Conservation (phyloP, 2,888 invertebrate genomes). For the Lucinisca nassula region DNA sequence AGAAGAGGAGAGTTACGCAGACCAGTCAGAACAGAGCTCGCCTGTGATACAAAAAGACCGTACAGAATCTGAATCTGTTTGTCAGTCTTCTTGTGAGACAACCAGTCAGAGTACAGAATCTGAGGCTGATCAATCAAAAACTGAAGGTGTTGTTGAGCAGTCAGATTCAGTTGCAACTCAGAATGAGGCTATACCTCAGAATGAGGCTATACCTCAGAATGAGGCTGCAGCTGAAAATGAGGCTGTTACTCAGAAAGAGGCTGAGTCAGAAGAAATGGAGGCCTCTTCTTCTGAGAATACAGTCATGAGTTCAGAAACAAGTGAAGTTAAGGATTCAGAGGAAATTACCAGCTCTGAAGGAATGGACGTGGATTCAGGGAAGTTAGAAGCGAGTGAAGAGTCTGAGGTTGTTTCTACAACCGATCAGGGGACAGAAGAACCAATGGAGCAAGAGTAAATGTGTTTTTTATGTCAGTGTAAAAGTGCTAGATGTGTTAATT, state of each 20-base stretch:
- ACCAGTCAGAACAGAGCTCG: background rate
- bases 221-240: background rate
- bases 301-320: background rate
- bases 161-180: background rate
- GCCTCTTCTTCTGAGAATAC: background rate
- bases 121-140: background rate
- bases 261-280: slow-evolving; percentile 19
- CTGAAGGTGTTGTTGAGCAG: slow-evolving; percentile 16
- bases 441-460: slow-evolving; percentile 46
- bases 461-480: background rate
- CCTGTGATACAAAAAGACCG: background rate
- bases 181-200: background rate
- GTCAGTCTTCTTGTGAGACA: background rate
- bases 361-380: background rate
- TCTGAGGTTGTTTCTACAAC: background rate
- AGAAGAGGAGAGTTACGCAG: background rate
- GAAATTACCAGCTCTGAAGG: background rate
- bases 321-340: slow-evolving; percentile 13
- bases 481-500: background rate
- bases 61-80: background rate
- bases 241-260: background rate
- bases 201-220: background rate
- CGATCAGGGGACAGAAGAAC: slow-evolving; percentile 23
- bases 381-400: background rate
- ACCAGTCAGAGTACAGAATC: background rate